phyloP scores from a whole-genome alignment of 2,797 vertebrate species.

The Silurus aristotelis region DNA sequence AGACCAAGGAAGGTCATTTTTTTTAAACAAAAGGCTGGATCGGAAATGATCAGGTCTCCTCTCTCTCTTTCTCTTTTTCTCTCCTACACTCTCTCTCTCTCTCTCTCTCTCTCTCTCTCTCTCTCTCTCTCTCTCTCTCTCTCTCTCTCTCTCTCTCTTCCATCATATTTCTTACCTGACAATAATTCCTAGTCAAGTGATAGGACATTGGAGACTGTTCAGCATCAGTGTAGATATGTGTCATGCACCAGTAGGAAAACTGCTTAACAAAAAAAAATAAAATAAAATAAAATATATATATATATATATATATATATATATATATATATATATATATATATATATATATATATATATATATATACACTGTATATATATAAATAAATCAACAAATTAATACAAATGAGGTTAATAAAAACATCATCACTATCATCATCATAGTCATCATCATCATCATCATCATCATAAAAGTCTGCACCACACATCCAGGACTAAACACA shows the following conservation, averaged over 20 bases:
- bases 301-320: no score
- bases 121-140: no score
- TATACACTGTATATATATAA: no score
- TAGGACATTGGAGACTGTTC: background rate
- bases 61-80: no score
- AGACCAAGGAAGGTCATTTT: constrained; percentile 10
- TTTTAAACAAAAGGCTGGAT: constrained; percentile 13
- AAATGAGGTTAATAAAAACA: background rate
- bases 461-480: background rate
- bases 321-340: no score
- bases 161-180: background rate
- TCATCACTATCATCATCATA: no score
- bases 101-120: no score
- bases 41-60: background rate
- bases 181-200: background rate
- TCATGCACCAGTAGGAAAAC: background rate
- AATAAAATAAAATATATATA: no score
- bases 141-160: no score
- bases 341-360: no score
- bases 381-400: background rate
- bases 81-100: no score
- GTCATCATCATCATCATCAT: background rate
- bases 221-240: background rate
- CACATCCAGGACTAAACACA: background rate
- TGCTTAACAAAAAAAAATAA: background rate